Evolutionary conservation across 2,888 invertebrate genomes (phyloP).

Genomic region (Drosophila phalerata): DNA sequence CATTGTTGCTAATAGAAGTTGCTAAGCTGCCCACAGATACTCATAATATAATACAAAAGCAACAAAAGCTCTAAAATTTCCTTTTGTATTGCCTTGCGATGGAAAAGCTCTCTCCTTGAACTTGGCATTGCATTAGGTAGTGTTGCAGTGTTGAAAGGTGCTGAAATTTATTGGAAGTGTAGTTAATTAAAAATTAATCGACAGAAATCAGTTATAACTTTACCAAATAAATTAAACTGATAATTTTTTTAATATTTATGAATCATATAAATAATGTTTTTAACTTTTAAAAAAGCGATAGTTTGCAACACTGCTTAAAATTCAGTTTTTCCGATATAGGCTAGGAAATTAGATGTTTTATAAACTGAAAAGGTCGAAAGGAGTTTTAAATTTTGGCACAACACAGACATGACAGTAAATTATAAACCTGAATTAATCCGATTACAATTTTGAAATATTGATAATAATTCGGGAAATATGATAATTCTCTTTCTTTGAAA

Average conservation of each 20-base stretch:
- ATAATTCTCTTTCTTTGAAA: no score
- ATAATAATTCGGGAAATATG: no score
- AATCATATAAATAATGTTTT: not conserved
- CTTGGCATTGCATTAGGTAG: conserved; percentile 9
- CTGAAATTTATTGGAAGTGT: not conserved
- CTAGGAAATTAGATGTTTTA: no score
- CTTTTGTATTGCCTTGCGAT: not conserved
- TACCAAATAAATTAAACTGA: not conserved
- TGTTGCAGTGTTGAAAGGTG: not conserved
- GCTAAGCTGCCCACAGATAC: conserved; percentile 42
- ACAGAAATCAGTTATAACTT: no score
- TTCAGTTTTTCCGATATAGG: no score
- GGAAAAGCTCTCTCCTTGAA: conserved; percentile 31
- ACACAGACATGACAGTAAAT: no score
- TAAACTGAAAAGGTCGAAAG: no score
- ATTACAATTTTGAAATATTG: no score
- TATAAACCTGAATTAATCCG: no score
- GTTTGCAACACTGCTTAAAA: no score
- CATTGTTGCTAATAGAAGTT: conserved; percentile 79
- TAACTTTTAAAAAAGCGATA: no score
- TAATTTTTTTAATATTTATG: not conserved
- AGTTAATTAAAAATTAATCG: not conserved
- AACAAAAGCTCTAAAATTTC: conserved; percentile 42
- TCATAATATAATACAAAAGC: conserved; percentile 9
- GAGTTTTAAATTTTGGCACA: no score